Evolutionary conservation across 2,888 invertebrate genomes (phyloP), one percentile per base, ranked within the genome.

Genomic region (Strigamia maritima): DNA sequence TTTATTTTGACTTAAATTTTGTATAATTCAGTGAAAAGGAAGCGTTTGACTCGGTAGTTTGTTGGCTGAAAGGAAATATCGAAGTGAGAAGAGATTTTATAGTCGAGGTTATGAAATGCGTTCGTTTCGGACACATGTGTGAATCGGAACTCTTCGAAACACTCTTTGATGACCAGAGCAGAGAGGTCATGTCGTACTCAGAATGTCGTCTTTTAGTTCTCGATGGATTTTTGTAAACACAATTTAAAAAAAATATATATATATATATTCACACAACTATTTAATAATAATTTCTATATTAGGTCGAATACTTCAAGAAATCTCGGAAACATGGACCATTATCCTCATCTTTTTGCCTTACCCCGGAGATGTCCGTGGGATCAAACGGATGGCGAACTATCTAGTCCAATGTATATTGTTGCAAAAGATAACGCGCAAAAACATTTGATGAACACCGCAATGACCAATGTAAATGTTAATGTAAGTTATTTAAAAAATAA

Each of bases 31-130:
- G 90, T 83, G 92, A 92, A 86, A 90, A 92, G 87, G 92, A 93
- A 86, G 90, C 93, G 0, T 89, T 93, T 65, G 93, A 94, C 92
- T 90, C 93, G 0, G 93, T 91, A 0, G 91, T 93, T 0, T 89
- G 93, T 24, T 94, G 94, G 94, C 84, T 94, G 26, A 90, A 91
- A 84, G 89, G 90, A 76, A 89, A 92, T 83, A 93, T 92, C 92
- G 84, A 89, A 0, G 86, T 88, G 1, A 88, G 94, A 0, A 88
- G 89, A 24, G 85, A 87, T 24, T 84, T 88, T 81, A 87, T 91
- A 26, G 86, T 90, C 0, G 89, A 91, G 8, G 88, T 94, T 0
- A 88, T 93, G 86, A 88, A 88, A 1, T 92, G 92, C 84, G 90
- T 94, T 0, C 89, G 94, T 35, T 94, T 94, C 84, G 92, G 93